Base-by-base conservation (phyloP, 2,797 vertebrate genomes). In the Lithobates pipiens region DNA sequence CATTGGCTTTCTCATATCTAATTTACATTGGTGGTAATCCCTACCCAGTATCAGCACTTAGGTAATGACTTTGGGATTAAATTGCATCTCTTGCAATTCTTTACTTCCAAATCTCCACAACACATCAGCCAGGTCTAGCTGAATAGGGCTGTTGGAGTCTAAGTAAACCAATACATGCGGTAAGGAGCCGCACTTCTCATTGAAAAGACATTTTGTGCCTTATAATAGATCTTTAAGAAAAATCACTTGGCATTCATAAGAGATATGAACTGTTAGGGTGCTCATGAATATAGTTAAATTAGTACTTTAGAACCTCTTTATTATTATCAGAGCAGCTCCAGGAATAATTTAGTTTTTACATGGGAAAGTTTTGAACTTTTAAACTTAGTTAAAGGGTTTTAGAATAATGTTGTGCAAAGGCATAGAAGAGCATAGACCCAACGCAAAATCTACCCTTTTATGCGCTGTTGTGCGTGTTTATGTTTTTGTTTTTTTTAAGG, bases 1-100 rank as follows among this genome's bases (percentile, higher is more conserved):
- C 93, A 91, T 91, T 90, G 91, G 93, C 93, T 93, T 91, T 92
- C 92, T 94, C 91, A 92, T 92, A 92, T 94, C 95, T 96, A 95
- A 96, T 96, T 96, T 96, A 93, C 95, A 96, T 95, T 96, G 93
- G 89, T 90, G 86, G 92, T 92, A 92, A 95, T 94, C 94, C 85
- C 94, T 92, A 89, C 88, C 91, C 93, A 91, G 94, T 95, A 91
- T 93, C 92, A 91, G 92, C 90, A 89, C 94, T 94, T 93, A 93
- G 93, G 94, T 93, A 93, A 94, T 94, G 93, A 92, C 94, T 92
- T 92, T 89, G 90, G 93, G 93, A 92, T 93, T 93, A 94, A 92
- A 91, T 91, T 90, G 91, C 95, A 92, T 87, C 92, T 91, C 88
- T 91, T 93, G 92, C 88, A 92, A 93, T 93, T 93, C 93, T 91